Conservation (phyloP, 2,797 vertebrate genomes). For the Enteromius thamalakanensis region DNA sequence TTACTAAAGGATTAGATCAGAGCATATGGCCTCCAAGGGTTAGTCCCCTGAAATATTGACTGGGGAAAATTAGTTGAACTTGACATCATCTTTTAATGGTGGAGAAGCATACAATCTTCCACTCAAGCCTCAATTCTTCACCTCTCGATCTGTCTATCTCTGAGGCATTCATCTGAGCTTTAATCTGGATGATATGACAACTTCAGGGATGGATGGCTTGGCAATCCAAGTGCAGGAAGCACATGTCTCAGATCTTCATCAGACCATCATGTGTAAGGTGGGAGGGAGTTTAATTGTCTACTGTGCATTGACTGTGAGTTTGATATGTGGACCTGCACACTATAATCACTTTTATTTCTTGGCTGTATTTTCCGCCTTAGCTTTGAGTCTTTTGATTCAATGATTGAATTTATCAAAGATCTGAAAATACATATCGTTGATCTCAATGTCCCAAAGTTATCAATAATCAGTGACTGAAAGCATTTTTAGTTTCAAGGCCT, state of each 20-base stretch:
- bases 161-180: not conserved
- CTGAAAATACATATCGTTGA: conserved; percentile 20
- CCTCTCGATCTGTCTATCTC: conserved; percentile 11
- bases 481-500: conserved; percentile 46
- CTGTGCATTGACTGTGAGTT: conserved; percentile 19
- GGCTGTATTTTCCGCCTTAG: not conserved
- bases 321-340: conserved; percentile 6
- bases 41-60: conserved; percentile 5
- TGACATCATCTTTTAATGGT: conserved; percentile 7
- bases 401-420: not conserved
- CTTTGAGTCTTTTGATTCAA: conserved; percentile 10
- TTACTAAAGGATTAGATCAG: conserved; percentile 44
- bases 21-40: conserved; percentile 7
- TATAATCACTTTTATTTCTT: conserved; percentile 18
- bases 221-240: conserved; percentile 37
- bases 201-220: conserved; percentile 8
- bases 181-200: conserved; percentile 24
- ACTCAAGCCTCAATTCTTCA: not conserved
- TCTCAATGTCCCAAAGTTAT: conserved; percentile 22
- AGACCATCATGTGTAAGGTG: conserved; percentile 4
- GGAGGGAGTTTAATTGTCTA: conserved; percentile 31
- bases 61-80: conserved; percentile 32
- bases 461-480: conserved; percentile 40
- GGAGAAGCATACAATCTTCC: not conserved
- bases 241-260: conserved; percentile 7